Evolutionary conservation across 2,888 invertebrate species (phyloP), one percentile per base, ranked within the genome.

Genomic region (Allacma fusca): DNA sequence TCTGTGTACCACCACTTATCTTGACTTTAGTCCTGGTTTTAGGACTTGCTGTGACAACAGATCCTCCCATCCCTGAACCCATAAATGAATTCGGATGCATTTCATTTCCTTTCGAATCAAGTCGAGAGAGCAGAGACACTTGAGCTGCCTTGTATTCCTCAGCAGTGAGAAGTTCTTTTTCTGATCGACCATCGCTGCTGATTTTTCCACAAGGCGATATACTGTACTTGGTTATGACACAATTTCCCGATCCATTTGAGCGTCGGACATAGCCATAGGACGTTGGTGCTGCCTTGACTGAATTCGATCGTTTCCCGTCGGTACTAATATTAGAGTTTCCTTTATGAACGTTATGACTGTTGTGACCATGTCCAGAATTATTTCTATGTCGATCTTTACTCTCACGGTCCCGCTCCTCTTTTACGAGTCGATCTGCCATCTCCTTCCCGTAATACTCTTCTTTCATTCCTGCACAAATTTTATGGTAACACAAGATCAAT

Each of bases 1-100:
- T 95, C 87, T 96, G 95, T 0, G 95, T 95, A 34, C 95, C 95
- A 19, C 95, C 95, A 7, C 95, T 94, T 29, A 95, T 93, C 88
- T 95, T 95, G 43, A 95, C 88, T 87, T 88, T 85, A 21, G 85
- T 85, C 65, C 85, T 75, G 0, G 85, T 81, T 71, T 83, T 84
- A 2, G 84, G 82, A 74, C 83, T 84, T 23, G 70, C 67, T 13
- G 67, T 34, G 1, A 29, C 44, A 26, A 26, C 50, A 21, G 28
- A 9, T 24, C 23, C 2, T 23, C 65, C 74, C 23, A 43, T 40
- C 4, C 64, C 16, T 62, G 44, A 24, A 9, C 67, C 28, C 21
- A 34, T 64, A 40, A 73, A 59, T 13, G 73, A 70, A 74, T 81
- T 80, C 7, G 79, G 83, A 71, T 74, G 81, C 68, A 78, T 78